phyloP scores from a whole-genome alignment of 1,140 invertebrate species.

The Saccostrea cuccullata region DNA sequence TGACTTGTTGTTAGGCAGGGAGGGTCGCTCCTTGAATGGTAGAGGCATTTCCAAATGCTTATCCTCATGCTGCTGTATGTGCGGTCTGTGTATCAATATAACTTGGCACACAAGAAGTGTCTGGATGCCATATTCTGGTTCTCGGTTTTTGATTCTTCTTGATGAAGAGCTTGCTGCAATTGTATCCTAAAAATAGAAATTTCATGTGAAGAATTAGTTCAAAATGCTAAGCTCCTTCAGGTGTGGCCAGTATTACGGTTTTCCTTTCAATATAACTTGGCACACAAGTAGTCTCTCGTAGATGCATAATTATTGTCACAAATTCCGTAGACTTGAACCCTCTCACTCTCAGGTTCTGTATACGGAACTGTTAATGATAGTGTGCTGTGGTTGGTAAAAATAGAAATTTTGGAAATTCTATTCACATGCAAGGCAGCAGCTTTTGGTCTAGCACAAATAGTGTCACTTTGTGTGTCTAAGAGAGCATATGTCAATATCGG shows the following conservation, averaged over 20 bases:
- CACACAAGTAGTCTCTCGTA: too few species aligned
- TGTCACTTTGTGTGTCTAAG: conserved; percentile 55
- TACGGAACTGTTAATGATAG: conserved; percentile 38
- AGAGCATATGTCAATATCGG: conserved; percentile 55
- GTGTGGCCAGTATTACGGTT: conserved; percentile 8
- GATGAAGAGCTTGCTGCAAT: conserved; percentile 52
- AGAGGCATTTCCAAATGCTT: conserved; percentile 49
- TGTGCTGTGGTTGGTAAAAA: conserved; percentile 48
- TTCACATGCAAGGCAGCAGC: neutral
- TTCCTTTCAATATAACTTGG: neutral
- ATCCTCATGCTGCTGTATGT: conserved; percentile 21
- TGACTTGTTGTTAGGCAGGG: too few species aligned
- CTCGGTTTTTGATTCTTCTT: neutral
- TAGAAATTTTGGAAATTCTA: neutral
- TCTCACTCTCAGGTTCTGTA: conserved; percentile 41
- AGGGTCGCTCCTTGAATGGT: conserved; percentile 46
- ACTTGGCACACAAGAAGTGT: conserved; percentile 46
- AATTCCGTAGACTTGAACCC: conserved; percentile 44
- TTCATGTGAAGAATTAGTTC: too few species aligned
- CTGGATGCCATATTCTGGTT: conserved; percentile 48
- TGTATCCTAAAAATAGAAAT: conserved; percentile 52
- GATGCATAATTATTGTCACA: too few species aligned
- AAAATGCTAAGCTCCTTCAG: conserved; percentile 30
- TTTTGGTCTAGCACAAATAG: conserved; percentile 50
- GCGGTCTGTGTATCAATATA: conserved; percentile 30